Evolutionary conservation across 2,113 vertebrate genomes (phyloP).

Genomic region (Sylvia atricapilla): DNA sequence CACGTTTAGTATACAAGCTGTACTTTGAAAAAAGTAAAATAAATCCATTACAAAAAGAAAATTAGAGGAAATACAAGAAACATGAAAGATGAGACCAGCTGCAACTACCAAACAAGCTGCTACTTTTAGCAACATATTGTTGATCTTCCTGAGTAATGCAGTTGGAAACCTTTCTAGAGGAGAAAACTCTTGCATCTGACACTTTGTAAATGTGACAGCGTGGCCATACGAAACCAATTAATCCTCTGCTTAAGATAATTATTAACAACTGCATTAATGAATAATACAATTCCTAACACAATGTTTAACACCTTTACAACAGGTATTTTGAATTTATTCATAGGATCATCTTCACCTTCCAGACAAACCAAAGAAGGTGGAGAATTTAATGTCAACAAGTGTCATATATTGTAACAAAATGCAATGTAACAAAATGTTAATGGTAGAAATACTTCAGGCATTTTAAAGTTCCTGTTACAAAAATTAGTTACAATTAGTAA

Average conservation of each 20-base stretch:
- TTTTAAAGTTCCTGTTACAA: background rate
- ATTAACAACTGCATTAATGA: background rate
- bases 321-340: background rate
- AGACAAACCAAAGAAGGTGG: background rate
- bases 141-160: background rate
- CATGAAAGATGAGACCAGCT: background rate
- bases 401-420: background rate
- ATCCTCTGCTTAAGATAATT: background rate
- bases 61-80: background rate
- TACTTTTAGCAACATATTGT: background rate
- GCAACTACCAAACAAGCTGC: background rate
- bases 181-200: background rate
- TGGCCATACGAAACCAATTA: background rate
- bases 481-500: background rate
- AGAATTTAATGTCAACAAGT: background rate
- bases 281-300: background rate
- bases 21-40: background rate
- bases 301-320: background rate
- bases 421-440: background rate
- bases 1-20: background rate
- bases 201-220: background rate
- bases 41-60: background rate
- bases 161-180: background rate
- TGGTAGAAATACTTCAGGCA: background rate
- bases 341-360: background rate